phyloP scores from a whole-genome alignment of 2,888 invertebrate species.

The Ochlodes sylvanus region DNA sequence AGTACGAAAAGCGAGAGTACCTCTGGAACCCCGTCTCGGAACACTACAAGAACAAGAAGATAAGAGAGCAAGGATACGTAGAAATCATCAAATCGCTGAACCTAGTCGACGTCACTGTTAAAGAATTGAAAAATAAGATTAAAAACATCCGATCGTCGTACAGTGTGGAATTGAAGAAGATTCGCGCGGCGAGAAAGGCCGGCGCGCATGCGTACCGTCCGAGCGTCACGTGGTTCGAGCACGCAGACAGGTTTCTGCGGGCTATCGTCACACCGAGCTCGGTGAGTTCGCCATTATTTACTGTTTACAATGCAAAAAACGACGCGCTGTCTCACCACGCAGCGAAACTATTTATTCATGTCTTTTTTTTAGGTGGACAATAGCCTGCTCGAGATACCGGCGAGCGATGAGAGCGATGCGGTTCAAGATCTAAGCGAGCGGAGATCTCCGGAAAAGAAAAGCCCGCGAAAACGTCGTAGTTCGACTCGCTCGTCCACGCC shows the following conservation, averaged over 20 bases:
- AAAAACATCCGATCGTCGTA: conserved; percentile 83
- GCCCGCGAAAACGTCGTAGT: conserved; percentile 75
- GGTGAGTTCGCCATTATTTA: conserved; percentile 62
- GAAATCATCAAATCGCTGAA: conserved; percentile 79
- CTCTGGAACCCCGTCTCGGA: conserved; percentile 82
- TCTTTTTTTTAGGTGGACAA: conserved; percentile 74
- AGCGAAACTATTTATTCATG: conserved; percentile 17
- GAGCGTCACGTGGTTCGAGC: conserved; percentile 84
- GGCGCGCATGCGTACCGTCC: conserved; percentile 84
- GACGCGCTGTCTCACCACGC: conserved; percentile 38
- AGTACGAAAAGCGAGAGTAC: conserved; percentile 81
- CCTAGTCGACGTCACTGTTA: conserved; percentile 78
- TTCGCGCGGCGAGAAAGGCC: conserved; percentile 82
- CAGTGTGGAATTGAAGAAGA: conserved; percentile 83
- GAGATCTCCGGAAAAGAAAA: conserved; percentile 79
- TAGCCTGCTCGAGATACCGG: conserved; percentile 75
- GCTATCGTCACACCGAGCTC: conserved; percentile 84
- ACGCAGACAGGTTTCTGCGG: conserved; percentile 84
- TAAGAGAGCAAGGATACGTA: conserved; percentile 79
- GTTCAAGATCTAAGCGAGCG: conserved; percentile 80
- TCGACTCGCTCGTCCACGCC: conserved; percentile 79
- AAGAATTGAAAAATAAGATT: conserved; percentile 83
- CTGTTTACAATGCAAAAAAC: conserved; percentile 45
- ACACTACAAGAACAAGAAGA: conserved; percentile 82
- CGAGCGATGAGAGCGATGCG: conserved; percentile 78